Evolutionary conservation across 2,797 vertebrate species (phyloP).

Genomic region (Neosilurus hyrtlii): DNA sequence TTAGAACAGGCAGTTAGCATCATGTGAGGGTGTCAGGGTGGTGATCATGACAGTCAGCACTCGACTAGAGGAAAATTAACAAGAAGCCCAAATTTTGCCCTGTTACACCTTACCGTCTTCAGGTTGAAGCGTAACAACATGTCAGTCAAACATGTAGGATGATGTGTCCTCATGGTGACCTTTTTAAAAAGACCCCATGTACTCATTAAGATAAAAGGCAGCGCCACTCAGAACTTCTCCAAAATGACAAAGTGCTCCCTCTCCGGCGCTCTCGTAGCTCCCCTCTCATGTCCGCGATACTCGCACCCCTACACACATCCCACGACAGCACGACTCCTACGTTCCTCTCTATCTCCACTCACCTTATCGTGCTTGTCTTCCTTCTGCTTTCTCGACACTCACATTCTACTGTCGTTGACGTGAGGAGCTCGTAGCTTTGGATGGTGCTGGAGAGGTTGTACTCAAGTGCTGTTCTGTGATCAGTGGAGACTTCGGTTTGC

Average conservation of each 20-base stretch:
- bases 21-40: too few species aligned
- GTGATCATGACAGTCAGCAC: neutral
- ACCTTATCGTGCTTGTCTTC: constrained; percentile 49
- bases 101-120: too few species aligned
- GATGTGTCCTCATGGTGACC: constrained; percentile 57
- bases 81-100: neutral
- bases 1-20: too few species aligned
- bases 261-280: constrained; percentile 65
- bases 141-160: constrained; percentile 53
- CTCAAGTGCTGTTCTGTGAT: constrained; percentile 25
- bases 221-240: constrained; percentile 69
- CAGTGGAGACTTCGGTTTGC: constrained; percentile 30
- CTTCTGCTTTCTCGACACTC: constrained; percentile 30
- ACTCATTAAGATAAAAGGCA: constrained; percentile 76
- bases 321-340: constrained; percentile 43
- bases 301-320: constrained; percentile 47
- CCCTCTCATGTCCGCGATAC: constrained; percentile 65
- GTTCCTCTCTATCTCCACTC: constrained; percentile 48
- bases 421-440: neutral
- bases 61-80: neutral
- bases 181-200: constrained; percentile 75
- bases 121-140: constrained; percentile 3
- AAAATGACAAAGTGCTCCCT: constrained; percentile 76
- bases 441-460: constrained; percentile 23
- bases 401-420: constrained; percentile 48